These are phyloP conservation scores for Aegithalos caudatus DNA, from an alignment of 2,113 vertebrate genomes.

Conservation along the genomic window DNA sequence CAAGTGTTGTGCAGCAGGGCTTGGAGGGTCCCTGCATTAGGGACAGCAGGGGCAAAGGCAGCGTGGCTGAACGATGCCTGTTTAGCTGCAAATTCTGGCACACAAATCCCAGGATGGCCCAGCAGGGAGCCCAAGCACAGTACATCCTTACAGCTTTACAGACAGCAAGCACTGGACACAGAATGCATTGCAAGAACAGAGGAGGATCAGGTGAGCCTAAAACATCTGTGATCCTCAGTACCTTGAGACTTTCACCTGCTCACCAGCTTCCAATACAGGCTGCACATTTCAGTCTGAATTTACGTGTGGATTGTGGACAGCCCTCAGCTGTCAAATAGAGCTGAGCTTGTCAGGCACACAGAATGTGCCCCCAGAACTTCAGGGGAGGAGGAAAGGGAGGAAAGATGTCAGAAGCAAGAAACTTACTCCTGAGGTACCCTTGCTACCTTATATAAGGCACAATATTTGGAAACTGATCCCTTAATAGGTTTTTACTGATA, in stretches of 20 bases:
- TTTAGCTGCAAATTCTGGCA: not conserved
- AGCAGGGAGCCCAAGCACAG: not conserved
- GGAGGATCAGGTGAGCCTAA: not conserved
- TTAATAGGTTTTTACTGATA: not conserved
- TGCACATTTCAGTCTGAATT: not conserved
- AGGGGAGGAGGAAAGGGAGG: not conserved
- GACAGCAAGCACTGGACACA: not conserved
- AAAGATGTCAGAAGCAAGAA: not conserved
- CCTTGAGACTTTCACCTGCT: not conserved
- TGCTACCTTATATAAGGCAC: not conserved
- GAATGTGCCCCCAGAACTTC: not conserved
- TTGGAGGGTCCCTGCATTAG: not conserved
- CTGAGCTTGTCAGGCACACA: not conserved
- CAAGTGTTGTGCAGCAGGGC: fast-evolving
- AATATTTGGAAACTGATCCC: not conserved
- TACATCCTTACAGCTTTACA: not conserved
- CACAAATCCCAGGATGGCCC: not conserved
- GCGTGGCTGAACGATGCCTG: fast-evolving
- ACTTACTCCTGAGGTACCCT: not conserved
- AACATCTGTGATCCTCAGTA: not conserved
- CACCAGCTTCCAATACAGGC: not conserved
- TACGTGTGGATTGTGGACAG: not conserved
- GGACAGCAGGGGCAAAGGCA: not conserved
- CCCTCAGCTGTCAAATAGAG: not conserved
- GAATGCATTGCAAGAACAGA: not conserved